Conservation (phyloP, 2,797 vertebrate species). For the Odontamblyopus lacepedii region DNA sequence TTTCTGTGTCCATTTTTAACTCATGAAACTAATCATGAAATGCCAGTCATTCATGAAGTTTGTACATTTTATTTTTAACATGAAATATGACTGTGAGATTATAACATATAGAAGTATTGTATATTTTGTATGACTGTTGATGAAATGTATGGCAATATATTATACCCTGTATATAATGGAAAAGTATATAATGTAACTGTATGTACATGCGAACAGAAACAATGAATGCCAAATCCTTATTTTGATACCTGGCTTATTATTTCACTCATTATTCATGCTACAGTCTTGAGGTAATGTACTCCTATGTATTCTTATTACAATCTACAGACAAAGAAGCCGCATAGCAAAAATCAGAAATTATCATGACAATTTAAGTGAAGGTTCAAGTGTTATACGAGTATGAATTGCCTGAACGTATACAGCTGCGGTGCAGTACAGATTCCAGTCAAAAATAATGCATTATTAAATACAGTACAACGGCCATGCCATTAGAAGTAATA, state of each 20-base stretch:
- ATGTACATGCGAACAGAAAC: constrained; percentile 70
- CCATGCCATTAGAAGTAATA: too few relatives aligned
- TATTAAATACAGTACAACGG: too few relatives aligned
- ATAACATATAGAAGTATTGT: constrained; percentile 56
- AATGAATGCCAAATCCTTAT: constrained; percentile 75
- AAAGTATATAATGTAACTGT: constrained; percentile 49
- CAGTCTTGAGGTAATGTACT: background rate
- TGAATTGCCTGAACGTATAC: too few relatives aligned
- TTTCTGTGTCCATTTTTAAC: constrained; percentile 84
- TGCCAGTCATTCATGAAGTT: constrained; percentile 46
- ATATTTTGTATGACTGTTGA: constrained; percentile 73
- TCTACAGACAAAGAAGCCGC: too few relatives aligned
- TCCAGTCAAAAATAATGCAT: too few relatives aligned
- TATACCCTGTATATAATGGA: constrained; percentile 66
- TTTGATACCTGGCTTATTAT: constrained; percentile 52
- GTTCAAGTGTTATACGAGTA: too few relatives aligned
- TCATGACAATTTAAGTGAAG: too few relatives aligned
- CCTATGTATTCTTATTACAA: background rate
- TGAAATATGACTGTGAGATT: constrained; percentile 50
- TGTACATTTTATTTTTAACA: constrained; percentile 66
- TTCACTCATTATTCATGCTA: constrained; percentile 1
- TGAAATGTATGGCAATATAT: constrained; percentile 56
- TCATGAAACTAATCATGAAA: constrained; percentile 76
- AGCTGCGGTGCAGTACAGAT: too few relatives aligned
- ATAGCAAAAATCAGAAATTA: too few relatives aligned